Evolutionary conservation across 2,797 vertebrate genomes (phyloP), one percentile per base, ranked within the genome.

Genomic region (Centropyge bicolor): DNA sequence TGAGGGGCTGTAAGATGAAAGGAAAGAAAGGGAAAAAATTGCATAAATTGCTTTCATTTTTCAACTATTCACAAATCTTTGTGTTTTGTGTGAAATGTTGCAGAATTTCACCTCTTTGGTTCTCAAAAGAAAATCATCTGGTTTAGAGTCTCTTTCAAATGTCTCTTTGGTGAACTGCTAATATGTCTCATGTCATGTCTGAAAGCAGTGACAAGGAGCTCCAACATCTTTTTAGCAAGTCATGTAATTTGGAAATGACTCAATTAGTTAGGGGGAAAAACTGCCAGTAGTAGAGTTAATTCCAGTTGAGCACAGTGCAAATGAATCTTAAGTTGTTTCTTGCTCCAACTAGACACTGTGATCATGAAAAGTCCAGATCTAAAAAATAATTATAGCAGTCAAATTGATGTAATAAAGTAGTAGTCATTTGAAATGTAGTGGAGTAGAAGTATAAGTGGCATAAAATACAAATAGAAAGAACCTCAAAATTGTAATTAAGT

Each of bases 251-350:
- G 20, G 12, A 70, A 73, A 60, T 27, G 1, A 22, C 19, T 40
- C 9, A 51, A 49, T 14, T 8, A 19, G 19, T 57, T 43, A n/a
- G n/a, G n/a, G n/a, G n/a, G n/a, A n/a, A 8, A 74, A 52, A 60
- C 3, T n/a, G 8, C 13, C 14, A 41, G 6, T 24, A 38, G 17
- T 48, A 49, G 20, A 46, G 17, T 45, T 27, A 13, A 61, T 65
- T 75, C 45, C 22, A 73, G 2, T n/a, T 46, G 8, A 79, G 46
- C 20, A 5, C 0, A 0, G 20, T 63, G 61, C 41, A 62, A 73
- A 66, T 76, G 0, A 49, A 19, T 52, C 67, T 85, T 48, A 51
- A 57, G 71, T 38, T 61, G 36, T 62, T 72, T 60, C 35, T 65
- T 67, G 27, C 24, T 11, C 48, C 35, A 38, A 35, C 16, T 16